Evolutionary conservation across 2,113 vertebrate species (phyloP), one percentile per base, ranked within the genome.

Genomic region (Lycaon pictus): DNA sequence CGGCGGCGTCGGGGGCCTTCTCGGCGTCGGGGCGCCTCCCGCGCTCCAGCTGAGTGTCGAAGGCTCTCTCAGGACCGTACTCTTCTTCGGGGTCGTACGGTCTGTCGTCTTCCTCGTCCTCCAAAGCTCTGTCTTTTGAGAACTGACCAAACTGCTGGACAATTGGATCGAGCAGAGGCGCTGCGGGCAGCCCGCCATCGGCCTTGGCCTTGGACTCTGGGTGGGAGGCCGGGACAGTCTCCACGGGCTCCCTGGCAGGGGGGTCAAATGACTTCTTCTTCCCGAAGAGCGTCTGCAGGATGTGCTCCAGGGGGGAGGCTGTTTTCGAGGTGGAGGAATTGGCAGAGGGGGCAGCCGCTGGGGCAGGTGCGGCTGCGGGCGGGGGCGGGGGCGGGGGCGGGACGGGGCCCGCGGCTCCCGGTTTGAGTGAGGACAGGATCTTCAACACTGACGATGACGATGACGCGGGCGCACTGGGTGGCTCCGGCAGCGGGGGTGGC

Each of bases 61-160:
- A 99, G 91, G 98, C 98, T 84, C 98, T 98, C 94, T 99, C 99
- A 0, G 99, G 99, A 85, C 99, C 98, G 15, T 99, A 99, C 93
- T 99, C 99, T 56, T 99, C 99, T 92, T 99, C 99, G 8, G 99
- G 99, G 97, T 99, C 99, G 17, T 99, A 99, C 0, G 99, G 99
- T 72, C 99, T 98, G 95, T 99, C 99, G 62, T 99, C 99, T 92
- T 99, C 99, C 81, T 99, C 99, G n/a, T 99, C 98, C 60, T 99
- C 98, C 93, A 99, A 97, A 20, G 98, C 97, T 96, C 98, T 99
- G 37, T 99, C 99, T 97, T 99, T 99, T 0, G 99, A 99, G 98
- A 99, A 98, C 97, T 99, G 99, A n/a, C 99, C 99, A 10, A 99
- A 99, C 96, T 99, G 99, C 77, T 99, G 99, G 43, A 99, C 99